These are phyloP conservation scores for Leptinotarsa peninsularis DNA, from an alignment of 2,888 invertebrate genomes.

Conservation along the genomic window DNA sequence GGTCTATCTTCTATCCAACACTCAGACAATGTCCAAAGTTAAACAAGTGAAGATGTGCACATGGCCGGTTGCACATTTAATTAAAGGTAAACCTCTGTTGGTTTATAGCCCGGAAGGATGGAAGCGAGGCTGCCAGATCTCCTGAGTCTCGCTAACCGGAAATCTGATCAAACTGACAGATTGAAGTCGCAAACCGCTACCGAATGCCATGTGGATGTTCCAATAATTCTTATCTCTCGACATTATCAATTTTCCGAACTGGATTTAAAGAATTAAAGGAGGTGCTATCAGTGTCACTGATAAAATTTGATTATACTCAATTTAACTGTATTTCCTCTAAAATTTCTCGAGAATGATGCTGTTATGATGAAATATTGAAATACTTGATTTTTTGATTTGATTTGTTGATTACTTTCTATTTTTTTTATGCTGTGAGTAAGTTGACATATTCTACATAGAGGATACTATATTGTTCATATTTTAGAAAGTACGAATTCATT, in stretches of 20 bases:
- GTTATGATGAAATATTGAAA: too few species aligned
- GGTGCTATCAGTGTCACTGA: too few species aligned
- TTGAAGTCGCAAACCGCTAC: conserved; percentile 22
- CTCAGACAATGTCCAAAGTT: conserved; percentile 16
- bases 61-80: conserved; percentile 47
- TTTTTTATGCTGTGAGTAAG: too few species aligned
- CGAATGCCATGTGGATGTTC: conserved; percentile 15
- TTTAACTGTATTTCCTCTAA: too few species aligned
- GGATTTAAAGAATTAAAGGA: neutral
- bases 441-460: too few species aligned
- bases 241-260: neutral
- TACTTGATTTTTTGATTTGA: too few species aligned
- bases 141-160: conserved; percentile 27
- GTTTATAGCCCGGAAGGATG: conserved; percentile 38
- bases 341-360: too few species aligned
- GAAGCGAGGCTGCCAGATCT: conserved; percentile 31
- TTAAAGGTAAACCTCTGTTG: conserved; percentile 49
- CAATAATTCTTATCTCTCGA: neutral
- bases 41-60: conserved; percentile 34
- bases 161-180: conserved; percentile 41
- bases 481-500: too few species aligned
- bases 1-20: conserved; percentile 14
- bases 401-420: too few species aligned
- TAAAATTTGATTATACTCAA: too few species aligned
- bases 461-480: too few species aligned